Conservation (phyloP, 1,140 invertebrate species). For the Drosophila repletoides region DNA sequence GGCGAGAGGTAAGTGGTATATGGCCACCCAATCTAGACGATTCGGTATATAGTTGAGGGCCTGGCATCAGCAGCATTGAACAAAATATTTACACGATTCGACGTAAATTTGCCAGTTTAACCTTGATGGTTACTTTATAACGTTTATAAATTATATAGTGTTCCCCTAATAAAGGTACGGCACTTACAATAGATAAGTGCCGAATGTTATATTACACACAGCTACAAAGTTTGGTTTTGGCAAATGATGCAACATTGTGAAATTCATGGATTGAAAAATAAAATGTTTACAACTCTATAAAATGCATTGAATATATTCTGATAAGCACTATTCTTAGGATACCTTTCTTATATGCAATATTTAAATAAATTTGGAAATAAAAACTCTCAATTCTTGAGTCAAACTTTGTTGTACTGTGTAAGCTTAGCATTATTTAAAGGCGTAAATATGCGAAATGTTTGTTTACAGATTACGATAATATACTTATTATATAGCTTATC, state of each 20-base stretch:
- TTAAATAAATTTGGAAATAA: too few relatives aligned
- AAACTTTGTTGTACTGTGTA: not conserved
- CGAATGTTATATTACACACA: constrained; percentile 6
- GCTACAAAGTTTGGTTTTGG: not conserved
- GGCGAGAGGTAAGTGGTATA: not conserved
- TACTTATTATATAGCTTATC: too few relatives aligned
- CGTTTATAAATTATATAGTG: constrained; percentile 30
- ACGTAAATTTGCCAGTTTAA: constrained; percentile 4
- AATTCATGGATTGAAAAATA: too few relatives aligned
- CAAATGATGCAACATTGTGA: not conserved
- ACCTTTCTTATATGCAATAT: too few relatives aligned
- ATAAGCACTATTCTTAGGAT: too few relatives aligned
- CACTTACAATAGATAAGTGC: constrained; percentile 19
- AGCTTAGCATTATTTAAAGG: not conserved
- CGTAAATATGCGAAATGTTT: too few relatives aligned
- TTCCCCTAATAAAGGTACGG: constrained; percentile 19
- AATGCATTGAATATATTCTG: too few relatives aligned
- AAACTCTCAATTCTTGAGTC: not conserved
- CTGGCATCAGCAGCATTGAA: not conserved
- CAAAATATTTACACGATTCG: constrained; percentile 9
- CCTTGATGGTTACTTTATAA: constrained; percentile 20
- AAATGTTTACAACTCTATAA: too few relatives aligned
- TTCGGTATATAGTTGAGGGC: not conserved
- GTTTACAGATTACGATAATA: too few relatives aligned
- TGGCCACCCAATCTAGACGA: not conserved